These are phyloP conservation scores for Desoria tigrina DNA, from an alignment of 2,888 invertebrate species.

Conservation along the genomic window DNA sequence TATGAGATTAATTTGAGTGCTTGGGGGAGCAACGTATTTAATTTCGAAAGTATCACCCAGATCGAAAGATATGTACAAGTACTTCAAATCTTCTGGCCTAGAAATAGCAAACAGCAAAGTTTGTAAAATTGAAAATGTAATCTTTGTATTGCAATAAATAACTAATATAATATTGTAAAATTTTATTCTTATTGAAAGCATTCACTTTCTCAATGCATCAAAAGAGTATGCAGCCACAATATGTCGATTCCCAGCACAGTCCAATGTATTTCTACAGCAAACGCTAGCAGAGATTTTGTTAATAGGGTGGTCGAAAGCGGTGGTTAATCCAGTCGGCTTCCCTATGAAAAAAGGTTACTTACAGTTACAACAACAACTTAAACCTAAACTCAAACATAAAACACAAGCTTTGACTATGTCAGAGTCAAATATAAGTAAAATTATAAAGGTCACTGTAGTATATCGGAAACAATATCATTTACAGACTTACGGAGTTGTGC, in stretches of 20 bases:
- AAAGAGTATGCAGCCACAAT: constrained; percentile 4
- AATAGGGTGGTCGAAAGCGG: not conserved
- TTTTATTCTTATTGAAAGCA: not conserved
- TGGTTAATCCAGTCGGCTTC: not conserved
- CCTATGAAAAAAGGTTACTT: not conserved
- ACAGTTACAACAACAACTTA: no score
- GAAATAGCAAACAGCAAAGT: no score
- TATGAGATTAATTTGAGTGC: constrained; percentile 32
- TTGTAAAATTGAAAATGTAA: no score
- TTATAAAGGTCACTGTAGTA: no score
- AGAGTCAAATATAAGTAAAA: no score
- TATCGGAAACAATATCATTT: not conserved
- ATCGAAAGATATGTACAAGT: constrained; percentile 38
- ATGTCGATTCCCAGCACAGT: not conserved
- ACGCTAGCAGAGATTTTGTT: not conserved
- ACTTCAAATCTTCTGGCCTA: constrained; percentile 14
- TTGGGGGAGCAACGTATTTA: constrained; percentile 23
- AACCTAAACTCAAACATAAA: no score
- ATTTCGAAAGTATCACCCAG: constrained; percentile 38
- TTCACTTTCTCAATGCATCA: not conserved
- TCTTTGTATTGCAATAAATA: no score
- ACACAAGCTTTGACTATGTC: no score
- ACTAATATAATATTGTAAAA: no score
- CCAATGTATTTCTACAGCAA: not conserved
- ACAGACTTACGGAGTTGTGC: not conserved